Evolutionary conservation across 2,888 invertebrate genomes (phyloP).

Genomic region (Athrips mouffetella): DNA sequence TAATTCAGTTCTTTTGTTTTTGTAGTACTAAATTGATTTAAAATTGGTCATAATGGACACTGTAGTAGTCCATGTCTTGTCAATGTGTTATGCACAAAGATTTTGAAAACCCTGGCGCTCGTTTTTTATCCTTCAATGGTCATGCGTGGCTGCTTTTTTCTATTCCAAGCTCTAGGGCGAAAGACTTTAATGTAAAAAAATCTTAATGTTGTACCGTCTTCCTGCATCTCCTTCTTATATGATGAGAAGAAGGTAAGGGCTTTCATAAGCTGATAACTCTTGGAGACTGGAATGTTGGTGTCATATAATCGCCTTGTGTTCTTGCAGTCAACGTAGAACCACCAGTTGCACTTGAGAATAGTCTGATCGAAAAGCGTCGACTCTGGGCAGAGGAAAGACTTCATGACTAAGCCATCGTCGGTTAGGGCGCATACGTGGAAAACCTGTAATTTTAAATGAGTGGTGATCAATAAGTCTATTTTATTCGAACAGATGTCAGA

Average conservation of each 20-base stretch:
- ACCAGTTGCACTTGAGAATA: constrained; percentile 95
- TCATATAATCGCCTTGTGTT: constrained; percentile 88
- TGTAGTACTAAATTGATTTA: too few relatives aligned
- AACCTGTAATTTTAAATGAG: too few relatives aligned
- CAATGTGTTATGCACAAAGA: too few relatives aligned
- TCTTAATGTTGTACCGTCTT: constrained; percentile 40
- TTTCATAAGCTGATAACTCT: constrained; percentile 94
- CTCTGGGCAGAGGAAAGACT: constrained; percentile 94
- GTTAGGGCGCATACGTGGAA: constrained; percentile 95
- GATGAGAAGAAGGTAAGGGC: constrained; percentile 92
- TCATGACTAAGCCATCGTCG: constrained; percentile 92
- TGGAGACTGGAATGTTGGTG: constrained; percentile 93
- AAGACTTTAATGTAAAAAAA: neutral
- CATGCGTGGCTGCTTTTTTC: too few relatives aligned
- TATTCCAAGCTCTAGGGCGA: neutral
- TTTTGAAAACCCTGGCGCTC: too few relatives aligned
- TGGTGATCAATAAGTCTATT: too few relatives aligned
- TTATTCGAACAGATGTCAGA: too few relatives aligned
- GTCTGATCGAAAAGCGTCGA: constrained; percentile 95
- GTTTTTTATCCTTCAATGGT: too few relatives aligned
- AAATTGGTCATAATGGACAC: too few relatives aligned
- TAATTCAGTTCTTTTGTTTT: too few relatives aligned
- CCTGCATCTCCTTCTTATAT: constrained; percentile 83
- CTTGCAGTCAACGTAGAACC: constrained; percentile 95
- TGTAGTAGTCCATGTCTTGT: too few relatives aligned